Evolutionary conservation across 2,797 vertebrate genomes (phyloP), one percentile per base, ranked within the genome.

Genomic region (Cirrhinus molitorella): DNA sequence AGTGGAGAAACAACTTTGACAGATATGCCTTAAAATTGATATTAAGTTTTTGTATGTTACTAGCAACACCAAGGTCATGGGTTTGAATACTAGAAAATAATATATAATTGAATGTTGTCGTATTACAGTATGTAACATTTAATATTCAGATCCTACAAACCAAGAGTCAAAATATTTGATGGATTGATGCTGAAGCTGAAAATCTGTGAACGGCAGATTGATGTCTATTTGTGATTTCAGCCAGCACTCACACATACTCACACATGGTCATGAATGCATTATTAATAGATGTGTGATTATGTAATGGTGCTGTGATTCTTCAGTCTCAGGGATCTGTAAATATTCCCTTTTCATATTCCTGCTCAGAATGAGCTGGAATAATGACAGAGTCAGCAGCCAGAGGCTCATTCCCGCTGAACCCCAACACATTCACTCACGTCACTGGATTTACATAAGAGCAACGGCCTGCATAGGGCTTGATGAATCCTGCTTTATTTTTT

Each of bases 221-320:
- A 66, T 66, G 31, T 19, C 16, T 34, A 10, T 65, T 65, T 66
- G 19, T 40, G 34, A 40, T 10, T 16, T 70, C 67, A 70, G 67
- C 66, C 37, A 68, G 21, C 37, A 21, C 9, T 21, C 63, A 37
- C 31, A 66, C 19, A 11, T 31, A 67, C 34, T 13, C 37, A 68
- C 66, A 14, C 65, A 67, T 19, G 1, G 3, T 7, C 16, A 67
- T 45, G 67, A 43, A 55, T 23, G 78, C 75, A 61, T 63, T 47
- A 83, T 51, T 88, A 85, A 86, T 84, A 85, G 66, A 47, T 43
- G 43, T 47, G 40, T 47, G 68, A 17, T 70, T 47, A 45, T 71
- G 43, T 71, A 71, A 71, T 14, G 0, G n/a, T 16, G 23, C n/a
- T 4, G 8, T 17, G 66, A 16, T 23, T 40, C 37, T 43, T 68